A percentile compares a stretch with the other conserved stretches of the same genome.
phyloP scores from a whole-genome alignment of 2,797 vertebrate species.

The Urosaurus nigricauda region DNA sequence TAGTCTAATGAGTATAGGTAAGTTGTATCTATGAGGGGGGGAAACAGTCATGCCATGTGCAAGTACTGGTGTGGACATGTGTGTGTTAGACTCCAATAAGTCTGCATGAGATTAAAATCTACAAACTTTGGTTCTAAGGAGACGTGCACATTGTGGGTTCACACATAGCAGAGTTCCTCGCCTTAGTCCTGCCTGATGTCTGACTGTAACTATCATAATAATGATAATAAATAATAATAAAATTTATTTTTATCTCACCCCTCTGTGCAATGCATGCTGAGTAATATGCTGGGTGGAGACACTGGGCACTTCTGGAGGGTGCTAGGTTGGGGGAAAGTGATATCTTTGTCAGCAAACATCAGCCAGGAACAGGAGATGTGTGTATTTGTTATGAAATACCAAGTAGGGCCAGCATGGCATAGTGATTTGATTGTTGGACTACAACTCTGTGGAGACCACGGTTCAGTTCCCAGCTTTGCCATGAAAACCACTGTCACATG shows the following conservation, averaged over 20 bases:
- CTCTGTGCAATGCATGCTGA: too few species aligned
- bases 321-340: not conserved
- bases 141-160: not conserved
- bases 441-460: too few species aligned
- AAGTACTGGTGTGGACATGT: not conserved
- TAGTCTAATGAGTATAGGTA: not conserved
- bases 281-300: not conserved
- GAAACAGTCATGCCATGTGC: not conserved
- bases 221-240: too few species aligned
- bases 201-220: not conserved
- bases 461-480: too few species aligned
- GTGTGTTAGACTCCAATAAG: not conserved
- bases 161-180: not conserved
- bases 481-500: too few species aligned
- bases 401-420: not conserved
- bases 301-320: not conserved
- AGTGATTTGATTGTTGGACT: too few species aligned
- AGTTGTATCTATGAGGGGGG: not conserved
- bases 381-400: not conserved
- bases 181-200: not conserved
- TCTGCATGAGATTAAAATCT: not conserved
- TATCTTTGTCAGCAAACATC: not conserved
- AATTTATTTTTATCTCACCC: too few species aligned
- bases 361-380: not conserved
- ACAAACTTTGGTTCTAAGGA: not conserved